phyloP scores from a whole-genome alignment of 2,797 vertebrate genomes.

The Holocentrus rufus region DNA sequence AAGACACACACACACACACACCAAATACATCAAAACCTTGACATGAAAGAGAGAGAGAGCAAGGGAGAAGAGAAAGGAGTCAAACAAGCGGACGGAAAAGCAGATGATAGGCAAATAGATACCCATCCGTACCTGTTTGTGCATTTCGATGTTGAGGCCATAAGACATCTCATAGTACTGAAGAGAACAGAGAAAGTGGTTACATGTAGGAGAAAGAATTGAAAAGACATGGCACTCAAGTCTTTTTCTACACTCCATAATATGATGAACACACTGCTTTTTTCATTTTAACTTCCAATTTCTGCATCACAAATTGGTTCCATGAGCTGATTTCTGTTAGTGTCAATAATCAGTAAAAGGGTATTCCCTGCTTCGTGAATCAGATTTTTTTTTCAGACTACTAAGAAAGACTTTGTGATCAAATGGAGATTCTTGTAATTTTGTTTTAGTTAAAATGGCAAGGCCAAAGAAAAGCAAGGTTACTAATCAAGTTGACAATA shows the following conservation, averaged over 20 bases:
- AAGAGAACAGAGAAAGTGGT: conserved; percentile 54
- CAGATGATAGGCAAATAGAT: conserved; percentile 36
- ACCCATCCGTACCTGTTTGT: conserved; percentile 86
- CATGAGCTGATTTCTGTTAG: neutral
- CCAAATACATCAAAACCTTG: conserved; percentile 65
- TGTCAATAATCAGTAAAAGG: neutral
- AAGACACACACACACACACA: conserved; percentile 40
- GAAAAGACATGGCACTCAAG: neutral
- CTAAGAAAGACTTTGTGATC: neutral
- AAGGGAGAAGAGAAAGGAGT: neutral
- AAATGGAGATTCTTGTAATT: neutral
- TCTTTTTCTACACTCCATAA: neutral
- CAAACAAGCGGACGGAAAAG: conserved; percentile 37
- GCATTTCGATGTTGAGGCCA: conserved; percentile 98
- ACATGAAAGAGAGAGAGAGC: conserved; percentile 17
- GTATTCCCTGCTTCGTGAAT: neutral
- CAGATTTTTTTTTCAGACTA: neutral
- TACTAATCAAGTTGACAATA: neutral
- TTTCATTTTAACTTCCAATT: neutral
- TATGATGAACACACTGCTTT: neutral
- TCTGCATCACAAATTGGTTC: neutral
- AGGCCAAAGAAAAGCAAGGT: neutral
- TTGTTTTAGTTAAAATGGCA: conserved; percentile 3
- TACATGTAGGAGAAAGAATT: conserved; percentile 19
- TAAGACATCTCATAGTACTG: conserved; percentile 99